Conservation (phyloP, 37 sponge, comb jelly and placozoan genomes). For the Cliona cf. orientalis region DNA sequence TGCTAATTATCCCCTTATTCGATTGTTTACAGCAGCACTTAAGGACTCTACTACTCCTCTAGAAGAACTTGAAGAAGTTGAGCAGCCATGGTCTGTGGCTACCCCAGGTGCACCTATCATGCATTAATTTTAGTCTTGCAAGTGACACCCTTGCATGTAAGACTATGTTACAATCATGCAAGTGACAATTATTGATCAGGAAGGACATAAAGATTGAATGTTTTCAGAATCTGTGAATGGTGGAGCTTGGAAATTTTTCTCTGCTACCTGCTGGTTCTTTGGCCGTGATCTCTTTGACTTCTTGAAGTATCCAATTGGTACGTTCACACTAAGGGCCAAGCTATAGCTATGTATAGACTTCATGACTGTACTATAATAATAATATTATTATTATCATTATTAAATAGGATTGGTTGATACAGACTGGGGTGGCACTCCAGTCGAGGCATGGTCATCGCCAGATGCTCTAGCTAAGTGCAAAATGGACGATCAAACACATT, state of each 20-base stretch:
- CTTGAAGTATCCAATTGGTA: constrained; percentile 65
- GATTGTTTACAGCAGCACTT: constrained; percentile 66
- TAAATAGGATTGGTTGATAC: constrained; percentile 57
- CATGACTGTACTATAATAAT: too few species aligned
- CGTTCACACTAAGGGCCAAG: not conserved
- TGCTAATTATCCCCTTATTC: constrained; percentile 54
- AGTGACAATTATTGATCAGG: too few species aligned
- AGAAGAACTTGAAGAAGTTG: constrained; percentile 34
- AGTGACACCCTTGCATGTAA: too few species aligned
- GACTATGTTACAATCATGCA: too few species aligned
- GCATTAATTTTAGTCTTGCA: too few species aligned
- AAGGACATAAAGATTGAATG: too few species aligned
- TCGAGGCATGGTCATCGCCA: constrained; percentile 80
- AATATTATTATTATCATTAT: too few species aligned
- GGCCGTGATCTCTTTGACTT: constrained; percentile 56
- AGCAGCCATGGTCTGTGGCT: constrained; percentile 54
- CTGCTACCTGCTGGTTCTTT: constrained; percentile 81
- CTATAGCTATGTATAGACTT: too few species aligned
- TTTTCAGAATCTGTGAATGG: too few species aligned
- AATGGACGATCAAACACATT: too few species aligned
- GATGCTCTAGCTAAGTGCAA: constrained; percentile 70
- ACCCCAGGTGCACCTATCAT: constrained; percentile 57
- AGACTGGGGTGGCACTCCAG: constrained; percentile 77
- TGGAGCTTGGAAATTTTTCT: constrained; percentile 62
- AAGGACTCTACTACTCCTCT: constrained; percentile 44